A percentile compares a stretch with the other conserved stretches of the same genome.
These are phyloP conservation scores for Volucella inflata DNA, from an alignment of 2,888 invertebrate species.

Conservation along the genomic window DNA sequence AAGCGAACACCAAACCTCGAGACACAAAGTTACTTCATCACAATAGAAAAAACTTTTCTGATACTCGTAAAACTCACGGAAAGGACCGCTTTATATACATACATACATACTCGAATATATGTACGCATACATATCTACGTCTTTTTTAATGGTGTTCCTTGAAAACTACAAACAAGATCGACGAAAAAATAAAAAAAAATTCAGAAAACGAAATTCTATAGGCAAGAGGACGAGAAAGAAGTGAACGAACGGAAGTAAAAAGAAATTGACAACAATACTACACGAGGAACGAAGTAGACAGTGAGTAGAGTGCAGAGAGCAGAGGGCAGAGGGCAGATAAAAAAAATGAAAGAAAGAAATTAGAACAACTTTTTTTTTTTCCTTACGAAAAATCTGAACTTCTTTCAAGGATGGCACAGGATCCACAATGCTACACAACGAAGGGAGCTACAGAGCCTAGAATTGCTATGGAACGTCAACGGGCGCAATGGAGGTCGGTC, in stretches of 20 bases:
- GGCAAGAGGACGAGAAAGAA: too few relatives aligned
- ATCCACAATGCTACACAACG: conserved; percentile 14
- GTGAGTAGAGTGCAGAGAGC: conserved; percentile 11
- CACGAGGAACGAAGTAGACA: conserved; percentile 58
- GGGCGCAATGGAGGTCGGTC: conserved; percentile 5
- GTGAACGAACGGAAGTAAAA: background rate
- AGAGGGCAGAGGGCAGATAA: too few relatives aligned
- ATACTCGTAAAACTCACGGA: conserved; percentile 76
- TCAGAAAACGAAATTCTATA: background rate
- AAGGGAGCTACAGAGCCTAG: conserved; percentile 1
- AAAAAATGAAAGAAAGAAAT: conserved; percentile 14
- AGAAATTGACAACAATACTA: conserved; percentile 52
- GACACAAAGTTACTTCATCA: conserved; percentile 73
- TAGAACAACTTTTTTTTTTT: conserved; percentile 16
- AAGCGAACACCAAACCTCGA: conserved; percentile 59
- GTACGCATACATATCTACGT: conserved; percentile 21
- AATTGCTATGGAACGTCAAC: conserved; percentile 3
- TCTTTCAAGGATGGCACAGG: conserved; percentile 20
- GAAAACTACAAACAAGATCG: conserved; percentile 69
- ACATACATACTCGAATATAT: background rate
- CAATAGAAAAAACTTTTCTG: conserved; percentile 75
- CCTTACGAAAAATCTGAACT: conserved; percentile 54
- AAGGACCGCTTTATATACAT: conserved; percentile 65
- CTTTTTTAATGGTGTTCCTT: conserved; percentile 72
- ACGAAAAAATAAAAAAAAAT: conserved; percentile 10